phyloP scores from a whole-genome alignment of 2,797 vertebrate species.

The Sebastes diploproa region DNA sequence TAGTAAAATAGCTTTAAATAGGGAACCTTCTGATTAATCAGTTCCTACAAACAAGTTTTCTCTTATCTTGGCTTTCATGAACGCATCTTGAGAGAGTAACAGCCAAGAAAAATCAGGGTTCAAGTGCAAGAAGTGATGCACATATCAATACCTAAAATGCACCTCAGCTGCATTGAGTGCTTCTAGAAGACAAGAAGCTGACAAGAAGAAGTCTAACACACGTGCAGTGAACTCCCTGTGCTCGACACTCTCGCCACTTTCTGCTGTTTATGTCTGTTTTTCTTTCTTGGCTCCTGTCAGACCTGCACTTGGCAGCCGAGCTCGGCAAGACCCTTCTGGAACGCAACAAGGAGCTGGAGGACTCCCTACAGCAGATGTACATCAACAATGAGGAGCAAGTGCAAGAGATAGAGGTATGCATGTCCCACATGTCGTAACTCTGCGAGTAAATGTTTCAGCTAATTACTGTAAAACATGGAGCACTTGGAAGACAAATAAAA shows the following conservation, averaged over 20 bases:
- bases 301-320: conserved; percentile 96
- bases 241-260: not conserved
- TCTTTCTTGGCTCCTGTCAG: conserved; percentile 68
- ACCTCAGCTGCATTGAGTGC: not conserved
- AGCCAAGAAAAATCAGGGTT: not conserved
- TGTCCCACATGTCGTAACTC: not conserved
- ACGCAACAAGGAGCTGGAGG: conserved; percentile 97
- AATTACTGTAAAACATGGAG: not conserved
- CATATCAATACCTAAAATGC: not conserved
- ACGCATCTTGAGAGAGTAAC: not conserved
- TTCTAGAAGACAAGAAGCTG: not conserved
- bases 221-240: not conserved
- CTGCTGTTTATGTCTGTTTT: not conserved
- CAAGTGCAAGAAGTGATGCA: not conserved
- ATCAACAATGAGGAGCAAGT: conserved; percentile 97
- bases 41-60: too few relatives aligned
- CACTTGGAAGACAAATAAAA: not conserved
- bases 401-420: conserved; percentile 94
- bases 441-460: not conserved
- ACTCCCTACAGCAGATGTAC: conserved; percentile 97
- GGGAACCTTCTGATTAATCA: too few relatives aligned
- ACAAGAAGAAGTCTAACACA: not conserved
- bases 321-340: conserved; percentile 97
- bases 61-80: too few relatives aligned
- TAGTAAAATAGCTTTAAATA: too few relatives aligned